Conservation (phyloP, 2,797 vertebrate genomes). For the Trachops cirrhosus region DNA sequence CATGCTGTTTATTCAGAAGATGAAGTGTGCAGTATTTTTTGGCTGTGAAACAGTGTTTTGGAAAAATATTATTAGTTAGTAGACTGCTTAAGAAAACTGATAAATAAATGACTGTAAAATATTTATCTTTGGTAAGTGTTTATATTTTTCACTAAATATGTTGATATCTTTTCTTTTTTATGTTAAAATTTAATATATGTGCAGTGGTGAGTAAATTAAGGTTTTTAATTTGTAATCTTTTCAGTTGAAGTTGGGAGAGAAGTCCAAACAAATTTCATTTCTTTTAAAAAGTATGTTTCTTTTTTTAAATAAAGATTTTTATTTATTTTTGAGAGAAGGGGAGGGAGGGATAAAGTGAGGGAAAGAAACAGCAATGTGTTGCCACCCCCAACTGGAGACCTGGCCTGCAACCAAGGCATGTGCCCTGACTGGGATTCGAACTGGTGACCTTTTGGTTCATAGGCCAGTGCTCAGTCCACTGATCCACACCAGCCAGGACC, state of each 20-base stretch:
- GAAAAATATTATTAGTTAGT: conserved; percentile 17
- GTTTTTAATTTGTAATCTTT: conserved; percentile 42
- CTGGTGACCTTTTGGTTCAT: not conserved
- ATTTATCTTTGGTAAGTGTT: not conserved
- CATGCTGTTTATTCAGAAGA: conserved; percentile 43
- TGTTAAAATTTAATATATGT: conserved; percentile 5
- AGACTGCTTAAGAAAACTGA: conserved; percentile 10
- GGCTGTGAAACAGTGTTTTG: conserved; percentile 41
- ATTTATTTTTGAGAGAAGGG: too few species aligned
- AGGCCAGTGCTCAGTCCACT: not conserved
- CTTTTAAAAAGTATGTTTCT: not conserved
- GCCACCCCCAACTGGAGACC: not conserved
- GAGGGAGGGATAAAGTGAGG: too few species aligned
- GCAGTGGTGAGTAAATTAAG: not conserved
- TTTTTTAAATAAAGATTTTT: too few species aligned
- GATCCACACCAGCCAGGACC: not conserved
- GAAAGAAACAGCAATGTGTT: too few species aligned
- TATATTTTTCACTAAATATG: not conserved
- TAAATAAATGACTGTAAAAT: conserved; percentile 9
- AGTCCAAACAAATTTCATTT: conserved; percentile 36
- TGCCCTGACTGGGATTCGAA: not conserved
- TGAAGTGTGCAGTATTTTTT: not conserved
- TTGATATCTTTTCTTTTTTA: conserved; percentile 19
- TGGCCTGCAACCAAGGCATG: not conserved
- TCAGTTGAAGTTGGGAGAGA: not conserved